phyloP scores from a whole-genome alignment of 2,113 vertebrate species.

The Reinhardtius hippoglossoides region DNA sequence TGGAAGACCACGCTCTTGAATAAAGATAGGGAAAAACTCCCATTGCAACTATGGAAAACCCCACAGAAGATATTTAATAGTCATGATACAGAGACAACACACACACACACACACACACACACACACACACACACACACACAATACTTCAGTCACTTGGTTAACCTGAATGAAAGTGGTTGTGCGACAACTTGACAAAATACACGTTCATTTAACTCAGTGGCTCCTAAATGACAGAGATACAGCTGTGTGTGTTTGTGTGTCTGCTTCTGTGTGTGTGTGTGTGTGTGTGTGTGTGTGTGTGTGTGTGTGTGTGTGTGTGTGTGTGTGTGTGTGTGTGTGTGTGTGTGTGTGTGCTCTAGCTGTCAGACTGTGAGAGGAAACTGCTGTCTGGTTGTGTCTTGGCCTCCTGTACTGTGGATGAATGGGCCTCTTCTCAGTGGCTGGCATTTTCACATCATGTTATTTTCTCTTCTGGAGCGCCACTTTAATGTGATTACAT shows the following conservation, averaged over 20 bases:
- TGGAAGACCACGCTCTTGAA: too few relatives aligned
- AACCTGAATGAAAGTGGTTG: background rate
- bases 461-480: slow-evolving; percentile 55
- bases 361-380: slow-evolving; percentile 24
- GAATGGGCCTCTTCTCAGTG: slow-evolving; percentile 34
- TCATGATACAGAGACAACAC: too few relatives aligned
- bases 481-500: slow-evolving; percentile 48
- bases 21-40: too few relatives aligned
- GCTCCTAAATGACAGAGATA: slow-evolving; percentile 9
- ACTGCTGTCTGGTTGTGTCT: slow-evolving; percentile 35
- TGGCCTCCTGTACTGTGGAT: slow-evolving; percentile 32
- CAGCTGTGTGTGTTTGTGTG: background rate
- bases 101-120: too few relatives aligned
- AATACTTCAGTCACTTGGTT: too few relatives aligned
- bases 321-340: background rate
- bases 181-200: slow-evolving; percentile 27
- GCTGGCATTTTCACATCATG: slow-evolving; percentile 70
- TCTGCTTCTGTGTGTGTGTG: background rate
- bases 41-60: too few relatives aligned
- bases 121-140: too few relatives aligned
- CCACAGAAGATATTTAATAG: too few relatives aligned
- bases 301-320: background rate
- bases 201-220: background rate
- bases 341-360: background rate
- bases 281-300: background rate